Evolutionary conservation across 2,888 invertebrate genomes (phyloP).

Genomic region (Calameuta filiformis): DNA sequence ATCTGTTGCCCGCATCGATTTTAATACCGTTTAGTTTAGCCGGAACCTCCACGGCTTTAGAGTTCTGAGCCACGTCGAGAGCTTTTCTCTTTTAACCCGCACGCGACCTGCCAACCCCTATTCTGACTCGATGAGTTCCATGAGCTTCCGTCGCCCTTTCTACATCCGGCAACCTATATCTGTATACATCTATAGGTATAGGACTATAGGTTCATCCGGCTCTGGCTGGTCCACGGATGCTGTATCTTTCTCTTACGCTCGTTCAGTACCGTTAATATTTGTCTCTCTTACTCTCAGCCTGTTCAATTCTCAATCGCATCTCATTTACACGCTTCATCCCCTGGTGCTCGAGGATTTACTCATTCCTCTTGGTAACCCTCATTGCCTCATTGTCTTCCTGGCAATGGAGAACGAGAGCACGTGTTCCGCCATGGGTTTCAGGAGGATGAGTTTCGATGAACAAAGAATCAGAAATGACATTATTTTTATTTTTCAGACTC

Average conservation of each 20-base stretch:
- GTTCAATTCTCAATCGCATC: background rate
- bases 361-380: no score
- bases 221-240: background rate
- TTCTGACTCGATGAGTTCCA: background rate
- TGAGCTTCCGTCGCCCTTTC: background rate
- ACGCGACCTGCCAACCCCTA: background rate
- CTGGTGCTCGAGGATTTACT: no score
- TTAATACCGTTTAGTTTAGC: constrained; percentile 51
- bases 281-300: constrained; percentile 8
- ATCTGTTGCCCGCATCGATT: constrained; percentile 63
- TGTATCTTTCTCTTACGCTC: no score
- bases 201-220: background rate
- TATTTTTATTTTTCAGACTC: no score
- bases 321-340: background rate
- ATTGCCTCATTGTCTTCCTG: no score
- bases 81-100: background rate
- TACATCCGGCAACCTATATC: background rate
- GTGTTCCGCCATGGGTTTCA: no score
- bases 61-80: background rate
- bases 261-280: background rate
- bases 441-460: no score
- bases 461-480: no score
- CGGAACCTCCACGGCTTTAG: background rate
- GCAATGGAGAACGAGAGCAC: no score
- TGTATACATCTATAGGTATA: background rate